Conservation (phyloP, 2,113 vertebrate genomes). For the Struthio camelus region DNA sequence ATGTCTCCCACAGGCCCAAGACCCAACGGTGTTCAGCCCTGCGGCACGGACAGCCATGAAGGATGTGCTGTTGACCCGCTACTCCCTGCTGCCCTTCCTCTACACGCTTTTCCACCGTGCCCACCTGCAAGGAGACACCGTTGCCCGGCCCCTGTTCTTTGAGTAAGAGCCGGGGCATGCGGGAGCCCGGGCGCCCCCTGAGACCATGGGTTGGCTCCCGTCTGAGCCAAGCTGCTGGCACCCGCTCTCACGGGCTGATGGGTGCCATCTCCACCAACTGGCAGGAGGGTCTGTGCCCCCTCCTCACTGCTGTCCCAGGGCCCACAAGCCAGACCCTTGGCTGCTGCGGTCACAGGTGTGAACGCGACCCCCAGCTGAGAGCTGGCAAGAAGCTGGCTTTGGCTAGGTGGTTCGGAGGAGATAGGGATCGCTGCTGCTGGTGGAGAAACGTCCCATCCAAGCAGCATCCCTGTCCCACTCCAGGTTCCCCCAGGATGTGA, state of each 20-base stretch:
- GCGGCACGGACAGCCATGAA: slow-evolving; percentile 80
- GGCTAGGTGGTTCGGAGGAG: not conserved
- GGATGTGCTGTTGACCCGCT: slow-evolving; percentile 82
- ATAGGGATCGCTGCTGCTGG: not conserved
- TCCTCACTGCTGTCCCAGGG: too few species aligned
- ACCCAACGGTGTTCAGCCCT: slow-evolving; percentile 81
- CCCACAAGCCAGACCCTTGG: not conserved
- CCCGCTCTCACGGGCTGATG: not conserved
- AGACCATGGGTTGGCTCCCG: too few species aligned
- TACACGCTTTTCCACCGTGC: slow-evolving; percentile 90
- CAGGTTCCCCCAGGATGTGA: slow-evolving; percentile 82
- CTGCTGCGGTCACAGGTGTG: too few species aligned
- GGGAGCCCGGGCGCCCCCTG: not conserved
- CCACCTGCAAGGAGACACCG: slow-evolving; percentile 81
- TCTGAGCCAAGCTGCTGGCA: too few species aligned
- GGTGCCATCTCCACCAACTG: not conserved
- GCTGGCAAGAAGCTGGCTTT: not conserved
- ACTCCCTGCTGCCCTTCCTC: slow-evolving; percentile 86
- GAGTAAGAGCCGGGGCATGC: slow-evolving; percentile 76
- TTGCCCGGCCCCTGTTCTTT: slow-evolving; percentile 84
- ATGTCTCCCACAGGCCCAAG: slow-evolving; percentile 76
- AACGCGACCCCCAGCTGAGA: rapidly evolving
- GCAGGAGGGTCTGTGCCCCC: not conserved
- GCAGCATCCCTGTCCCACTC: rapidly evolving
- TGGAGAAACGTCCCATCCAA: rapidly evolving